A percentile compares a stretch with the other conserved stretches of the same genome.
Evolutionary conservation across 2,888 invertebrate genomes (phyloP).

Genomic region (Dendrolimus pini): DNA sequence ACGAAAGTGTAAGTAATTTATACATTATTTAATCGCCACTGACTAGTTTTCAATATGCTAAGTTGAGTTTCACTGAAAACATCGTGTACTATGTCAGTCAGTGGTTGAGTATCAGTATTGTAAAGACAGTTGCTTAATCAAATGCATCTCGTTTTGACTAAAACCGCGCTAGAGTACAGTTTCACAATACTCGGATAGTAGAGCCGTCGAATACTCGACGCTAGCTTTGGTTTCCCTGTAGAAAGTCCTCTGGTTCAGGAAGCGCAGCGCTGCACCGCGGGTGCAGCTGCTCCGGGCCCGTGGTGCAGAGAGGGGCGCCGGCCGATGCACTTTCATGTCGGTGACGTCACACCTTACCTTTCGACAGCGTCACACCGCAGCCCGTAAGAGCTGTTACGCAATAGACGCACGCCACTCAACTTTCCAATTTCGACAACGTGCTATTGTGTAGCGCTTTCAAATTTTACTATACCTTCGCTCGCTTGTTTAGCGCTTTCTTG

Average conservation of each 20-base stretch:
- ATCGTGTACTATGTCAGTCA: slow-evolving; percentile 20
- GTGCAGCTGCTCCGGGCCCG: slow-evolving; percentile 18
- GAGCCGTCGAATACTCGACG: slow-evolving; percentile 43
- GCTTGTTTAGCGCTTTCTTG: slow-evolving; percentile 64
- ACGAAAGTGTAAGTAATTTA: too few species aligned
- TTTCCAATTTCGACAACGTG: slow-evolving; percentile 77
- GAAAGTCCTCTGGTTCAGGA: slow-evolving; percentile 71
- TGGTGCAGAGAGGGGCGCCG: slow-evolving; percentile 46
- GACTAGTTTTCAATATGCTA: too few species aligned
- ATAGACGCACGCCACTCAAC: slow-evolving; percentile 68
- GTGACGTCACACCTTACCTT: slow-evolving; percentile 70
- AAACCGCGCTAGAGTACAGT: slow-evolving; percentile 58
- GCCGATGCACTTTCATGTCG: slow-evolving; percentile 73
- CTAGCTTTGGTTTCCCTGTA: slow-evolving; percentile 60
- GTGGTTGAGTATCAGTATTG: slow-evolving; percentile 56
- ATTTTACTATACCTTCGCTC: slow-evolving; percentile 68
- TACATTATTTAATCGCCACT: too few species aligned
- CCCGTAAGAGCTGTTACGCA: slow-evolving; percentile 71
- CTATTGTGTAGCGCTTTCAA: slow-evolving; percentile 76
- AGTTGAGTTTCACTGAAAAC: neutral
- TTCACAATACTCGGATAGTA: slow-evolving; percentile 51
- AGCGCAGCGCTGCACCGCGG: slow-evolving; percentile 44
- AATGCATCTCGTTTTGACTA: slow-evolving; percentile 61
- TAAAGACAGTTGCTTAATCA: slow-evolving; percentile 59
- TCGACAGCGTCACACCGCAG: slow-evolving; percentile 67